A percentile compares a stretch with the other conserved stretches of the same genome.
These are phyloP conservation scores for Druon quercuslanigerum DNA, from an alignment of 1,140 invertebrate species.

Conservation along the genomic window DNA sequence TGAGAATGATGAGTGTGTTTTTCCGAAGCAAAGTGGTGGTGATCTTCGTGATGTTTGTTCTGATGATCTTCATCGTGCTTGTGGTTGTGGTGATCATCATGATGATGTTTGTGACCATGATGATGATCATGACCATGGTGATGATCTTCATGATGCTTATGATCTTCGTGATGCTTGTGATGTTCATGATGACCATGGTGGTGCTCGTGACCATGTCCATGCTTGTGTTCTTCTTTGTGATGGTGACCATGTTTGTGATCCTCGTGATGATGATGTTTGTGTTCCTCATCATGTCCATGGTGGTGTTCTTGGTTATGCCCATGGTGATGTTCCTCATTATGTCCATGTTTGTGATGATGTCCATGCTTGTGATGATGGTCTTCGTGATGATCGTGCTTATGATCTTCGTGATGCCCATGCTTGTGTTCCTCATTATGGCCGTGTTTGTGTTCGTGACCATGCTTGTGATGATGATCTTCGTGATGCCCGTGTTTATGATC, in stretches of 20 bases:
- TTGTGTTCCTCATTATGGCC: conserved; percentile 51
- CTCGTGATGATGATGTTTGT: conserved; percentile 60
- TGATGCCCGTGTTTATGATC: conserved; percentile 55
- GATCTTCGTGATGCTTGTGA: conserved; percentile 60
- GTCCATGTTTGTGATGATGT: conserved; percentile 63
- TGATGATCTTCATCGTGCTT: not conserved
- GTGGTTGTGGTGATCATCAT: not conserved
- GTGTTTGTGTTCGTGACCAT: conserved; percentile 53
- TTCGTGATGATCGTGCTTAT: conserved; percentile 60
- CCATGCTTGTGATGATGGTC: conserved; percentile 64
- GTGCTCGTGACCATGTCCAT: conserved; percentile 57
- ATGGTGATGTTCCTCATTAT: conserved; percentile 64
- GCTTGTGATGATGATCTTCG: conserved; percentile 54
- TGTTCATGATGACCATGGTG: conserved; percentile 60
- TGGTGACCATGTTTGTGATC: conserved; percentile 63
- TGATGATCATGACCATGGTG: conserved; percentile 3
- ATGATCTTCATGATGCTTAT: conserved; percentile 19
- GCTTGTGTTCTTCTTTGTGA: conserved; percentile 52
- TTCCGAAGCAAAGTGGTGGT: conserved; percentile 59
- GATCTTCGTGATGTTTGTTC: conserved; percentile 6
- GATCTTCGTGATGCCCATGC: conserved; percentile 55
- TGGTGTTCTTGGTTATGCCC: conserved; percentile 59
- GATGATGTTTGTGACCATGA: conserved; percentile 3
- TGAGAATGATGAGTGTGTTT: conserved; percentile 63
- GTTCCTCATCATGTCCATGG: conserved; percentile 54